Evolutionary conservation across 2,888 invertebrate species (phyloP).

Genomic region (Protophormia terraenovae): DNA sequence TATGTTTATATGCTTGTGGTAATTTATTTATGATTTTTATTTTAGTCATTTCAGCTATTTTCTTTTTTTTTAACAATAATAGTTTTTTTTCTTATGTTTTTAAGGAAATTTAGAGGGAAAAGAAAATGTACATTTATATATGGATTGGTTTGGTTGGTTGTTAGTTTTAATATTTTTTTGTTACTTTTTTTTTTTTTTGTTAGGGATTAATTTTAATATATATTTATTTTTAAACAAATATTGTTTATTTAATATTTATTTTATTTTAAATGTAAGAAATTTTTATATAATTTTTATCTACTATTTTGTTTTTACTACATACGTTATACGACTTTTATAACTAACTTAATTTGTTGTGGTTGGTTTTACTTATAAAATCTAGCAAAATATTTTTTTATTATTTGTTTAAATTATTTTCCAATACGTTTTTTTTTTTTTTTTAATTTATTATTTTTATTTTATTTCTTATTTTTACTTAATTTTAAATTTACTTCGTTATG

Average conservation of each 20-base stretch:
- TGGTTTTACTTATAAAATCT: conserved; percentile 60
- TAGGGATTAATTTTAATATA: conserved; percentile 17
- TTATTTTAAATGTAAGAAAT: conserved; percentile 52
- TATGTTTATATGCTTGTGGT: conserved; percentile 24
- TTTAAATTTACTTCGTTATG: conserved; percentile 50
- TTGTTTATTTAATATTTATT: conserved; percentile 45
- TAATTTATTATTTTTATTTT: conserved; percentile 28
- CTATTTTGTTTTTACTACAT: conserved; percentile 56
- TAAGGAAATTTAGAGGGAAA: background rate
- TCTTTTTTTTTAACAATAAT: conserved; percentile 25
- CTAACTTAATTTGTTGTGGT: conserved; percentile 54
- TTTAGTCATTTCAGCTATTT: conserved; percentile 47
- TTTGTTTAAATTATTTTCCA: conserved; percentile 27
- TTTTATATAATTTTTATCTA: conserved; percentile 58
- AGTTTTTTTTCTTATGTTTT: conserved; percentile 5
- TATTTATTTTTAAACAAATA: conserved; percentile 58
- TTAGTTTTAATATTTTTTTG: conserved; percentile 29
- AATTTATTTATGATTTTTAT: conserved; percentile 6
- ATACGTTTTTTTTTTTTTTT: conserved; percentile 35
- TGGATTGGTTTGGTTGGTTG: conserved; percentile 41
- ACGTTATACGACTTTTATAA: conserved; percentile 60
- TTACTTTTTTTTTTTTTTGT: conserved; percentile 22
- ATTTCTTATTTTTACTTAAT: conserved; percentile 48
- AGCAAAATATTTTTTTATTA: conserved; percentile 49
- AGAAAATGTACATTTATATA: conserved; percentile 51